A percentile compares a stretch with the other conserved stretches of the same genome.
phyloP scores from a whole-genome alignment of 1,140 invertebrate species.

The Meloidogyne exigua region DNA sequence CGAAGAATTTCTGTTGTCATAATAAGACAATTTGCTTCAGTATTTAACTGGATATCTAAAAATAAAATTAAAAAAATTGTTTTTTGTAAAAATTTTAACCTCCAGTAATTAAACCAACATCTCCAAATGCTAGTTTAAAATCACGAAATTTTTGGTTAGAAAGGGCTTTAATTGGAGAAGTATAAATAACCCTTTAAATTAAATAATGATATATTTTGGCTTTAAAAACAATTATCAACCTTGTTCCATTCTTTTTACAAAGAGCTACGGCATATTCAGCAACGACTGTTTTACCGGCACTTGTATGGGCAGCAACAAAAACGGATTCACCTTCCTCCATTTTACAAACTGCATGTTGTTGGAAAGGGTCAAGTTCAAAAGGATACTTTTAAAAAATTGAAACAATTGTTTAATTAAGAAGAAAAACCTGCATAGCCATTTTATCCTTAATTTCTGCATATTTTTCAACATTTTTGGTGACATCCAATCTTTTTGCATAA shows the following conservation, averaged over 20 bases:
- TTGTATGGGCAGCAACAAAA: slow-evolving; percentile 97
- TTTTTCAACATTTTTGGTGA: slow-evolving; percentile 36
- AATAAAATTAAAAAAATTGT: neutral
- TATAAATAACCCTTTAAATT: slow-evolving; percentile 82
- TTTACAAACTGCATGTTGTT: slow-evolving; percentile 89
- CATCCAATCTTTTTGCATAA: slow-evolving; percentile 37
- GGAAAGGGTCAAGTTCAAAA: slow-evolving; percentile 94
- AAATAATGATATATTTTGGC: neutral
- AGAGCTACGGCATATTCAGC: slow-evolving; percentile 94
- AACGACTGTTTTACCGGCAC: slow-evolving; percentile 97
- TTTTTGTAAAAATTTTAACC: slow-evolving; percentile 67
- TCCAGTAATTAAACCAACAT: slow-evolving; percentile 90
- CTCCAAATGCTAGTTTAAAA: slow-evolving; percentile 78
- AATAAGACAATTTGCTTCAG: slow-evolving; percentile 86
- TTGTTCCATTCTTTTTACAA: slow-evolving; percentile 85
- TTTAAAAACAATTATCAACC: slow-evolving; percentile 66
- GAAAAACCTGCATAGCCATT: slow-evolving; percentile 43
- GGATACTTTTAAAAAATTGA: slow-evolving; percentile 69
- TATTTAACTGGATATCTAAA: slow-evolving; percentile 79
- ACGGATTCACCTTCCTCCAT: slow-evolving; percentile 90
- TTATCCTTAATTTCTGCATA: slow-evolving; percentile 40
- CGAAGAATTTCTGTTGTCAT: slow-evolving; percentile 99
- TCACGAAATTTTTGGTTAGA: slow-evolving; percentile 99
- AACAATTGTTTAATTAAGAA: neutral
- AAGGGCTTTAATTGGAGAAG: slow-evolving; percentile 96